Base-by-base conservation (phyloP, 1,140 invertebrate species). In the Drosophila kepulauana region DNA sequence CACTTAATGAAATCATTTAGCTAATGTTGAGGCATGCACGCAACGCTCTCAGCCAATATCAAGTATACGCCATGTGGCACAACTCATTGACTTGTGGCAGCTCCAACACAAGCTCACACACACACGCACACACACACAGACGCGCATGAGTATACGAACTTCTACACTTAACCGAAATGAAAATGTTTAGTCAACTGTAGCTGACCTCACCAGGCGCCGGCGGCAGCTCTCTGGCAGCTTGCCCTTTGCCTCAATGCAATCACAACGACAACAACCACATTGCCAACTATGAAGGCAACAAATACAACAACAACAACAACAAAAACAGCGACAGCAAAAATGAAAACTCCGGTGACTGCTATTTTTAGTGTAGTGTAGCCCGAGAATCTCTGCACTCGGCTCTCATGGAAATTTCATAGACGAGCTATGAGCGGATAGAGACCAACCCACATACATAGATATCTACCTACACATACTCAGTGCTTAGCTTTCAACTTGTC, bases 151-250 rank as follows among this genome's bases (percentile, higher is more conserved):
- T 61, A 25, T n/a, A 15, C n/a, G 5, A 54, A 33, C 62, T 64
- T 64, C 49, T 46, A 58, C 58, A 48, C 70, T 65, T 30, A 73
- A 71, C 45, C 65, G 52, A 87, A 88, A 88, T 87, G 84, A 89
- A 87, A 87, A 87, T 87, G 84, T 84, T 88, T 87, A 87, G 85
- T 87, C 84, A 87, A 89, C 85, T 87, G 84, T 89, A 81, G 74
- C 77, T 76, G 82, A 86, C 82, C 82, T 72, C 82, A 62, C 35
- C 51, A 33, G 38, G 33, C 52, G 68, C 68, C 56, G 62, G 10
- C 25, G 66, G 51, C 49, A 49, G 33, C 33, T 63, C 15, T 25
- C 28, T 30, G 16, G n/a, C 38, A 52, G 49, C 52, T 25, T 46
- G 28, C 38, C 15, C 46, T 48, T 25, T 43, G 7, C 46, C 13